Evolutionary conservation across 1,140 invertebrate genomes (phyloP), one percentile per base, ranked within the genome.

Genomic region (Neodiprion lecontei): DNA sequence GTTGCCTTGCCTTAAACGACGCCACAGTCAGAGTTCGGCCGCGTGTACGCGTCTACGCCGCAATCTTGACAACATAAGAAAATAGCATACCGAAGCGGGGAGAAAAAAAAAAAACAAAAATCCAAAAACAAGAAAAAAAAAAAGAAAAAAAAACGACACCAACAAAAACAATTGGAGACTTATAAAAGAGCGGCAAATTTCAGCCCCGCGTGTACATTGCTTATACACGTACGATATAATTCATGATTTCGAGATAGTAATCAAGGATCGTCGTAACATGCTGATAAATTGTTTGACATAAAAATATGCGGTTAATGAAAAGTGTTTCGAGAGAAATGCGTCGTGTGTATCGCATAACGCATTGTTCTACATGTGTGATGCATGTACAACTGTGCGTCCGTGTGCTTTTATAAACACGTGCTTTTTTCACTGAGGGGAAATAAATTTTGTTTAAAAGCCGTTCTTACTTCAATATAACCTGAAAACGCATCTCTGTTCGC

Each of bases 1-100:
- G 53, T 61, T 61, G 53, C 53, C 53, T 61, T 61, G n/a, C 53
- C 53, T 61, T 61, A 61, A 61, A 61, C 53, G 53, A 61, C 53
- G 53, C 53, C 53, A 17, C 53, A 61, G 53, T 61, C n/a, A 61
- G 28, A 40, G 53, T 61, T 61, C 53, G 53, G 28, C 53, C 53
- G 7, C 53, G 53, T 61, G 53, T 40, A 40, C 28, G 28, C n/a
- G 53, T 61, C n/a, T 12, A 61, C 11, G 53, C 53, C 53, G 28
- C 28, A 40, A 40, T 40, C 28, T 40, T 40, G 28, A 40, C 28
- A 40, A 40, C 5, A 40, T 5, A 40, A 40, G 28, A 40, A 40
- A 40, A 40, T 40, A 40, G 28, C 1, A 40, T 40, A 40, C 28
- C 28, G 28, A 40, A 40, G 5, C 28, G 28, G 28, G 5, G 0